Base-by-base conservation (phyloP, 2,113 vertebrate genomes). In the Lethenteron reissneri region DNA sequence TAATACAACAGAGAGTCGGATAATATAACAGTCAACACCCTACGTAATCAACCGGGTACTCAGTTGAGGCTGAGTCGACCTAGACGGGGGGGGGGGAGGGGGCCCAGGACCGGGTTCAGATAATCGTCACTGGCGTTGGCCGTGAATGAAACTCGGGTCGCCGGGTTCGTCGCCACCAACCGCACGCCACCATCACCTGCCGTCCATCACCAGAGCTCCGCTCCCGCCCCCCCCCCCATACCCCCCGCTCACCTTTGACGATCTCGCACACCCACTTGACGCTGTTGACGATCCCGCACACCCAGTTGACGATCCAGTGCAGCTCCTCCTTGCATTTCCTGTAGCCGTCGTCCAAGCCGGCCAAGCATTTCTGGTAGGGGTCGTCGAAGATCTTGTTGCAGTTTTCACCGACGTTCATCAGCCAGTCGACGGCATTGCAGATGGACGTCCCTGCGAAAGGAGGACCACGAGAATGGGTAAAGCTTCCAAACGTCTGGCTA, bases 381-480 rank as follows among this genome's bases (percentile, higher is more conserved):
- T 78, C 71, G 2, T 87, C 87, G 76, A 95, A 71, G 57, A 85
- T 82, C 0, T 72, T 13, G 68, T 96, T 91, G 64, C 92, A 97
- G 8, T 84, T 2, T 0, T 79, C 75, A 0, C 87, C 85, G 0
- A 90, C 75, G 59, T 76, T 79, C 0, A 75, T 72, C 70, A 95
- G 78, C 83, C 89, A 95, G 56, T 78, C 76, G 75, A 88, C 81
- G 21, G 88, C 80, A 0, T 83, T 90, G 70, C 75, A 81, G 62
- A 95, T 80, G 19, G 75, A 73, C 56, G 80, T 82, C 71, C 82
- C 89, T 95, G 81, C 1, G 72, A 71, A 56, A 0, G 70, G 0
- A 2, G 57, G 70, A 41, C 11, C 11, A 12, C 9, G 1, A 62
- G 11, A 56, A 56, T 71, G 56, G 4, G 11, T 9, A 2, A 68